Base-by-base conservation (phyloP, 2,113 vertebrate genomes). In the Alectura lathami region DNA sequence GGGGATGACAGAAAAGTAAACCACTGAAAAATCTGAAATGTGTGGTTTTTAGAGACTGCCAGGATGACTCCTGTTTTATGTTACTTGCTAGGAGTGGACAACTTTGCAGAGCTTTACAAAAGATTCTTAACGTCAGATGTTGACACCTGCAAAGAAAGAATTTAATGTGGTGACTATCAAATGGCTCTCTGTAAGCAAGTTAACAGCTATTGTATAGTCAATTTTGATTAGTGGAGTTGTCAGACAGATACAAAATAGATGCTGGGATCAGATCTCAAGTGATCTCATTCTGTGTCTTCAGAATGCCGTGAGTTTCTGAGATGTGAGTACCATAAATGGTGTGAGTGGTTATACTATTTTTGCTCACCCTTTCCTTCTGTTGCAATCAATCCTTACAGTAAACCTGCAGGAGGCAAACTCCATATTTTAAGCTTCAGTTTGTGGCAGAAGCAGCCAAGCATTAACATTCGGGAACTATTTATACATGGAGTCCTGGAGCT, bases 301-400 rank as follows among this genome's bases (percentile, higher is more conserved):
- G 76, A 96, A 81, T 82, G 88, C 89, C 0, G 0, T 29, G 87
- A 78, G 89, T 83, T 79, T 90, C 32, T 47, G 70, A 59, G 85
- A 66, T 20, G 1, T 34, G 82, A 93, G 68, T 30, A 63, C 94
- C 89, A 74, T 96, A 95, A 89, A 95, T 86, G 95, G 89, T 93
- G 89, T 4, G 68, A 83, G 51, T 88, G 51, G 76, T 94, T 89
- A 27, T 84, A 89, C 96, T 96, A 95, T 96, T 96, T 96, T 75
- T 88, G 88, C 88, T 94, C 91, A 60, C 50, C 51, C 85, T 93
- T 85, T 69, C 72, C 79, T 95, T 88, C 85, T 94, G 83, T 94
- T 91, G 83, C 85, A 86, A 1, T 95, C 93, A 86, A 13, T 90
- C 89, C 89, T 79, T 83, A 70, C 48, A 67, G 40, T 72, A 93